Evolutionary conservation across 23 tunicate species (phyloP), one percentile per base, ranked within the genome.

Genomic region (Trididemnum miniatum): DNA sequence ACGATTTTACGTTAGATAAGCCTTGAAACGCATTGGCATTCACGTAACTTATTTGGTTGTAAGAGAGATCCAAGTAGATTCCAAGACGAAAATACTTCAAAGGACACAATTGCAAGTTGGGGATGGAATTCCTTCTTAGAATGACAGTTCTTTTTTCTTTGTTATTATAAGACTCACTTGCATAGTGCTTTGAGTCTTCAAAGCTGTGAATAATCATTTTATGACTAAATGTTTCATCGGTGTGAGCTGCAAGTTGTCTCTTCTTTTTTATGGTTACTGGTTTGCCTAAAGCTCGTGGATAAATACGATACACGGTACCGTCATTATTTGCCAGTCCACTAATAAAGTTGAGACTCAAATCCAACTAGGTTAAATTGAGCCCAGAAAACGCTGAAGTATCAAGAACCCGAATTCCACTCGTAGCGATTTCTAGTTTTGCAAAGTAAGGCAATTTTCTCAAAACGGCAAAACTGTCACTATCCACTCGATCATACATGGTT

Each of bases 1-100:
- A 26, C 0, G 7, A 3, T 23, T 27, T 28, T 15, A 81, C 26
- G 65, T 39, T 29, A 1, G 36, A 18, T 12, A 64, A 38, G n/a
- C 2, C 15, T 31, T 65, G 57, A 25, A 81, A 81, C 4, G 85
- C 31, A 22, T 32, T 26, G 1, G 26, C 29, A 18, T 9, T 1
- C 28, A 81, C 39, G 60, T 65, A 81, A 27, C 65, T 66, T 15
- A 81, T 81, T 0, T 23, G 65, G 35, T 81, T 81, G 63, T 65
- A 66, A 35, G 85, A 67, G 3, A 67, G 38, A 67, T 67, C 75
- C 38, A 67, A n/a, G 7, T 31, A 4, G 38, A 38, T 33, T 5
- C 38, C 38, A 31, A 31, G 5, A 9, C 26, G 15, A 31, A 67
- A 67, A 24, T 67, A 67, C 32, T 67, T 67, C 38, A 67, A 32